phyloP scores from a whole-genome alignment of 2,113 vertebrate species.

The Sylvietta virens region DNA sequence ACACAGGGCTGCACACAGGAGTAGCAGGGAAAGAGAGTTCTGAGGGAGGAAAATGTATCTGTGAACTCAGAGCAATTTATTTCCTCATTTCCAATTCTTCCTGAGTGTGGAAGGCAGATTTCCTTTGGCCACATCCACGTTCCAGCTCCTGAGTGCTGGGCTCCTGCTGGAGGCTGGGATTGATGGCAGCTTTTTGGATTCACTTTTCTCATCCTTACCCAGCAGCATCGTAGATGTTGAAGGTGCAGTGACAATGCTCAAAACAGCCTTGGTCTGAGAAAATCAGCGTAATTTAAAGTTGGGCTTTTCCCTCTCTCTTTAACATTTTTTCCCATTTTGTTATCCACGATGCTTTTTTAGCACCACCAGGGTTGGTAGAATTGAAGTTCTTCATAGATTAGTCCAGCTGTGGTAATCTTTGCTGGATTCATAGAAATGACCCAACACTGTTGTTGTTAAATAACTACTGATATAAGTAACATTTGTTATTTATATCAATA shows the following conservation, averaged over 20 bases:
- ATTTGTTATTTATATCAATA: background rate
- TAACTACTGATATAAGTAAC: background rate
- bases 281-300: background rate
- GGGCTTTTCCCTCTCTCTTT: background rate
- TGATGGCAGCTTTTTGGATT: background rate
- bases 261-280: background rate
- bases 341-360: background rate
- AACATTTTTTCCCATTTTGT: background rate
- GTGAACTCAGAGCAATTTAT: background rate
- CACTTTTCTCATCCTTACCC: background rate
- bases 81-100: background rate
- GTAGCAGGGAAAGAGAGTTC: background rate
- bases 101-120: background rate
- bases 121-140: fast-evolving
- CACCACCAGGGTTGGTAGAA: background rate
- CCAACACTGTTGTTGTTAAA: background rate
- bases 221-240: background rate
- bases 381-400: background rate
- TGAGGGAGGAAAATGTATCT: background rate
- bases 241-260: background rate
- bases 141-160: background rate
- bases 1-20: background rate
- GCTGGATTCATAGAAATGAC: background rate
- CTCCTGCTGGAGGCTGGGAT: background rate
- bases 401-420: background rate